Evolutionary conservation across 2,888 invertebrate species (phyloP).

Genomic region (Lasioglossum figueresi): DNA sequence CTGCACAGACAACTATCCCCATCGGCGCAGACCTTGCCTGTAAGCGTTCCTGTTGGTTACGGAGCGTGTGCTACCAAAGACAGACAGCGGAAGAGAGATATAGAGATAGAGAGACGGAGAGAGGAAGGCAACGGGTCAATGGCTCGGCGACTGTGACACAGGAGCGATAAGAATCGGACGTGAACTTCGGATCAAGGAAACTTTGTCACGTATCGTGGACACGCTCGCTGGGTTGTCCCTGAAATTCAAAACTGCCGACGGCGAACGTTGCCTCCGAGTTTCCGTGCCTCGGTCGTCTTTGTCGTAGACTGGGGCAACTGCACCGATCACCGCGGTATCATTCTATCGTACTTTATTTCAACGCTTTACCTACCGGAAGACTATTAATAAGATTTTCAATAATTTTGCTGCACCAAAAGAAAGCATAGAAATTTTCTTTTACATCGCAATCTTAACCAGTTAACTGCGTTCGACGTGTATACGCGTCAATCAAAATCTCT

Average conservation of each 20-base stretch:
- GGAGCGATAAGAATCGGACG: conserved; percentile 70
- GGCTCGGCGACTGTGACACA: conserved; percentile 47
- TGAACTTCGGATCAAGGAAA: conserved; percentile 50
- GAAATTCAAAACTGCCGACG: conserved; percentile 48
- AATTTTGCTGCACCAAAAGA: too few relatives aligned
- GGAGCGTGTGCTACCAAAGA: neutral
- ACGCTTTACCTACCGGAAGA: too few relatives aligned
- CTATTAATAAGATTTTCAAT: too few relatives aligned
- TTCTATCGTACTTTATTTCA: too few relatives aligned
- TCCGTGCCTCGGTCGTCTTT: neutral
- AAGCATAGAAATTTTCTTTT: too few relatives aligned
- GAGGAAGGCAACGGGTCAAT: conserved; percentile 61
- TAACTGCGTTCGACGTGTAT: too few relatives aligned
- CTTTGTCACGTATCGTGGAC: conserved; percentile 51
- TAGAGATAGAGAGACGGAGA: neutral
- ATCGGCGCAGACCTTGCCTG: neutral
- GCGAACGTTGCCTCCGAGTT: conserved; percentile 21
- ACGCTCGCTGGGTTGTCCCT: conserved; percentile 23
- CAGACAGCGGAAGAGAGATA: neutral
- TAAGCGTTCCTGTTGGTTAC: conserved; percentile 20
- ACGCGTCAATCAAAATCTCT: too few relatives aligned
- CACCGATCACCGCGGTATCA: too few relatives aligned
- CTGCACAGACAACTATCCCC: conserved; percentile 23
- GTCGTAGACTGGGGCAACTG: neutral
- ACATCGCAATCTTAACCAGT: too few relatives aligned